Evolutionary conservation across 2,888 invertebrate species (phyloP).

Genomic region (Megaustenia siamemsis): DNA sequence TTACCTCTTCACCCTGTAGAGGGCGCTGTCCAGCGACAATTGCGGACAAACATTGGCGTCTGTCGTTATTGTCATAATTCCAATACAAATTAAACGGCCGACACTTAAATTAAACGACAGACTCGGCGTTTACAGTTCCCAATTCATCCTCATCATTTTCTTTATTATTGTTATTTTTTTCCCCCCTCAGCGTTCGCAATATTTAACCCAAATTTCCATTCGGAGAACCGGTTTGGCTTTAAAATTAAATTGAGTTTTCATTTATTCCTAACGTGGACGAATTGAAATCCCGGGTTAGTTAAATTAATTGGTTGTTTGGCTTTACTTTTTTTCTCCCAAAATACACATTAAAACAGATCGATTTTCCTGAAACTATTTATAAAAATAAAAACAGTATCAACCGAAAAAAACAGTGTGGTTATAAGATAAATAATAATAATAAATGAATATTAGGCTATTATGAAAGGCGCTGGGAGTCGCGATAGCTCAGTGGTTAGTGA

Average conservation of each 20-base stretch:
- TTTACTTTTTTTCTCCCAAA: too few relatives aligned
- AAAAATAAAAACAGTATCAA: background rate
- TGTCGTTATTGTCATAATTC: slow-evolving; percentile 45
- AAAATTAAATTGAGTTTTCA: slow-evolving; percentile 10
- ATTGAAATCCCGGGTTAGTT: background rate
- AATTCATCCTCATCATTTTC: background rate
- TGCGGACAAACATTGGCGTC: slow-evolving; percentile 51
- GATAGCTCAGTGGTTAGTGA: too few relatives aligned
- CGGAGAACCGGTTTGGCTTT: too few relatives aligned
- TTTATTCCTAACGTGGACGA: background rate
- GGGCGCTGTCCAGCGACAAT: slow-evolving; percentile 32
- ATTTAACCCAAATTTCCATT: slow-evolving; percentile 24
- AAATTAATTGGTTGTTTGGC: background rate
- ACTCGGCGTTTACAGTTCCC: background rate
- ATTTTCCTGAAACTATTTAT: background rate
- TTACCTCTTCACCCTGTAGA: slow-evolving; percentile 43
- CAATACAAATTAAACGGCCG: slow-evolving; percentile 45
- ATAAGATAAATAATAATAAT: too few relatives aligned
- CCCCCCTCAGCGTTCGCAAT: slow-evolving; percentile 10
- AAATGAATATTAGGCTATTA: too few relatives aligned
- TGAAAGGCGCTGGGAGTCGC: too few relatives aligned
- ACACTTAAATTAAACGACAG: slow-evolving; percentile 27
- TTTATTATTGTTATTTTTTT: slow-evolving; percentile 22
- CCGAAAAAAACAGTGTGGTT: too few relatives aligned
- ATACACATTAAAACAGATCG: background rate